Evolutionary conservation across 2,797 vertebrate species (phyloP).

Genomic region (Phrynocephalus vlangalii): DNA sequence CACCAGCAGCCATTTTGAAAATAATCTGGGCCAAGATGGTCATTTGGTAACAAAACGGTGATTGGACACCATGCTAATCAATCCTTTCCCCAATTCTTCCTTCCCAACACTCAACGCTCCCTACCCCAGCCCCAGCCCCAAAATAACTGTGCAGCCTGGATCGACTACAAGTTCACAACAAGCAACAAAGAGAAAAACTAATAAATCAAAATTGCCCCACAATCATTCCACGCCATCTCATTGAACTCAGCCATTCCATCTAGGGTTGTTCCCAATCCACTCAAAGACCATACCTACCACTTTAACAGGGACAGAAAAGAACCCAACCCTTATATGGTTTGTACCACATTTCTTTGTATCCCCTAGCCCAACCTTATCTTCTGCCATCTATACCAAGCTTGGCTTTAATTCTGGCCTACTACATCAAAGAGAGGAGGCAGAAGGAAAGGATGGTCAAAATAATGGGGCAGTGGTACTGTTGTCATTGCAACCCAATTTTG

Average conservation of each 20-base stretch:
- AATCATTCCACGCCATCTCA: constrained; percentile 15
- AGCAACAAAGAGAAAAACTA: constrained; percentile 6
- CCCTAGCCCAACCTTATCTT: neutral
- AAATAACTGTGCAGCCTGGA: constrained; percentile 11
- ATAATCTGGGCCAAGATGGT: constrained; percentile 22
- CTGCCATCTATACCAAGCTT: neutral
- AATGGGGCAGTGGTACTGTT: neutral
- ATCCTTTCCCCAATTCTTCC: neutral
- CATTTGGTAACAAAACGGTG: constrained; percentile 24
- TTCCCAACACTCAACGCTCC: constrained; percentile 13
- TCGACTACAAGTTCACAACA: neutral
- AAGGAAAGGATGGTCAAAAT: neutral
- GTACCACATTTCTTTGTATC: neutral
- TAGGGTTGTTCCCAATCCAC: neutral
- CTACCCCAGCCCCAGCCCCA: constrained; percentile 4
- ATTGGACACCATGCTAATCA: neutral
- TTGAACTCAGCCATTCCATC: constrained; percentile 31
- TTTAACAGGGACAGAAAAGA: neutral
- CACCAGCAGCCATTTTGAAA: constrained; percentile 23
- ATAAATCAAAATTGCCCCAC: constrained; percentile 20
- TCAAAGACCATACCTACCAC: neutral
- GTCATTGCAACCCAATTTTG: neutral
- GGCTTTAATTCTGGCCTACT: constrained; percentile 8
- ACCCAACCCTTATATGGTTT: neutral
- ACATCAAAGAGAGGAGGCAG: neutral